Conservation (phyloP, 1,140 invertebrate species). For the Drosophila nannoptera region DNA sequence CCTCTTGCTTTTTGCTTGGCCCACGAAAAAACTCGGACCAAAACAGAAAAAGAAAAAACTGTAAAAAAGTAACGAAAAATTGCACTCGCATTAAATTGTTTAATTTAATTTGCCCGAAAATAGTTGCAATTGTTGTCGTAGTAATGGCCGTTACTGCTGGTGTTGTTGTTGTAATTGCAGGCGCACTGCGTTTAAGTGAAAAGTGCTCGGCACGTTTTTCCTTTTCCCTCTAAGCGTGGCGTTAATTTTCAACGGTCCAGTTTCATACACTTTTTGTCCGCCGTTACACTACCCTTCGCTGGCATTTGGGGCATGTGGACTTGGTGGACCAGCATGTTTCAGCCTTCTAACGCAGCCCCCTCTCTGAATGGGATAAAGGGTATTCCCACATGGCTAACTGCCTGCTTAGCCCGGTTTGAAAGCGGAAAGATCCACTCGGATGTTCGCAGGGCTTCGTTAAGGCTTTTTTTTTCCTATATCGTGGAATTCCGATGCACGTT, state of each 20-base stretch:
- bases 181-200: conserved; percentile 45
- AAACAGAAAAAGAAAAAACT: too few species aligned
- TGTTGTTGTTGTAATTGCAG: conserved; percentile 40
- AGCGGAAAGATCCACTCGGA: conserved; percentile 50
- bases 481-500: conserved; percentile 60
- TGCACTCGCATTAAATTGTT: conserved; percentile 69
- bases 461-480: conserved; percentile 52
- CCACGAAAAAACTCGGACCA: conserved; percentile 2
- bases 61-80: conserved; percentile 26
- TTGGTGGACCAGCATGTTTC: too few species aligned
- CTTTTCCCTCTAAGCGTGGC: conserved; percentile 14
- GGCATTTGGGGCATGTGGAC: too few species aligned
- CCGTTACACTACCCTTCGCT: not conserved
- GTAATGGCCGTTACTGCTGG: not conserved
- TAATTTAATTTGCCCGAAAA: conserved; percentile 63
- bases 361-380: not conserved
- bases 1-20: conserved; percentile 28
- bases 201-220: conserved; percentile 42
- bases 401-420: conserved; percentile 9
- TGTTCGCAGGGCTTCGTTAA: conserved; percentile 22
- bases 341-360: too few species aligned
- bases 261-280: conserved; percentile 9
- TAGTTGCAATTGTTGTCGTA: conserved; percentile 45
- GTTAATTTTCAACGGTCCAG: conserved; percentile 38
- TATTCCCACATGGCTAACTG: not conserved